Evolutionary conservation across 2,888 invertebrate genomes (phyloP).

Genomic region (Salticus scenicus): DNA sequence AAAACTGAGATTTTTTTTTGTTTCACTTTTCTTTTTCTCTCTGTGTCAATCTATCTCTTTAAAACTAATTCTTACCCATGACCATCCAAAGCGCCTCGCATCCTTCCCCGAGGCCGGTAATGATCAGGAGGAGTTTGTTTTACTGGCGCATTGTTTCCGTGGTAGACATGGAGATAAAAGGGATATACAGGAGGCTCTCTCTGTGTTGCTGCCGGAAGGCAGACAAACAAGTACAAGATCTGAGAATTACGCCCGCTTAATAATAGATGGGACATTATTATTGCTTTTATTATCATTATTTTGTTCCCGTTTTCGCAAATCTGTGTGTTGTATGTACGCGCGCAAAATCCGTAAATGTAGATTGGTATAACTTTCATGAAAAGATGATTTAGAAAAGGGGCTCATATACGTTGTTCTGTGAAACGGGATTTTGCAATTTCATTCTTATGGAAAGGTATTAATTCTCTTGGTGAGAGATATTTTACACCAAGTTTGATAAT

Average conservation of each 20-base stretch:
- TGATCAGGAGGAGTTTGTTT: conserved; percentile 53
- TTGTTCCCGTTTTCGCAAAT: not conserved
- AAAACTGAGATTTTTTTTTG: not conserved
- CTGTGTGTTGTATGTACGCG: not conserved
- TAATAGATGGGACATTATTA: conserved; percentile 12
- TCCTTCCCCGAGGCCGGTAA: not conserved
- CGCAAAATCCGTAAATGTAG: not conserved
- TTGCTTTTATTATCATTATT: not conserved
- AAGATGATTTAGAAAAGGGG: not conserved
- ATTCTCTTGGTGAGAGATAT: no score
- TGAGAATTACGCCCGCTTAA: conserved; percentile 15
- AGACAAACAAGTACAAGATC: not conserved
- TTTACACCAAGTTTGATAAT: no score
- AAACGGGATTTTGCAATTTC: not conserved
- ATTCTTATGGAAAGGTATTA: not conserved
- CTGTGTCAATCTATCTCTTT: not conserved
- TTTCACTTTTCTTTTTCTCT: not conserved
- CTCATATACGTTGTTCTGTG: not conserved
- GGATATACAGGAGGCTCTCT: not conserved
- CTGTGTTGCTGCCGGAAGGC: not conserved
- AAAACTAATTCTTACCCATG: conserved; percentile 8
- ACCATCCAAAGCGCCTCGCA: not conserved
- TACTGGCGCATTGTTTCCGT: conserved; percentile 54
- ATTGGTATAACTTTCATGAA: not conserved
- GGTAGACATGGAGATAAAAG: conserved; percentile 19